phyloP scores from a whole-genome alignment of 2,888 invertebrate genomes.

The Aproaerema taeniolella region DNA sequence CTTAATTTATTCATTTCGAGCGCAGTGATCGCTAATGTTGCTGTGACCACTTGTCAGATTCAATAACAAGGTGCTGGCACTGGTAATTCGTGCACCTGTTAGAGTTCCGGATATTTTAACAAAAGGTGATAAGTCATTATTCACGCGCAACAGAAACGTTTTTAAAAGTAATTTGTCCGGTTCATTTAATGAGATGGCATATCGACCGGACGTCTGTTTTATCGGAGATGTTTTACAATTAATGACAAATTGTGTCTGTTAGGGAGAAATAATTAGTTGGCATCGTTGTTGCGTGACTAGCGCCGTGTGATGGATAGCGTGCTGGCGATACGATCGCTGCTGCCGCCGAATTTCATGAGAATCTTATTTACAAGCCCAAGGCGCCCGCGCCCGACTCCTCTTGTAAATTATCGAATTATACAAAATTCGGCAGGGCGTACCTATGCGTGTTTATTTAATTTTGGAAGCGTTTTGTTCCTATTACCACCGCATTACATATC shows the following conservation, averaged over 20 bases:
- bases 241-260: constrained; percentile 53
- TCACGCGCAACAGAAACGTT: neutral
- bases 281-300: constrained; percentile 54
- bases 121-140: constrained; percentile 10
- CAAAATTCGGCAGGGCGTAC: constrained; percentile 48
- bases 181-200: constrained; percentile 21
- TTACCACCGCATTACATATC: constrained; percentile 43
- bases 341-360: constrained; percentile 68
- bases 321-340: constrained; percentile 58
- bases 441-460: constrained; percentile 70
- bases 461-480: constrained; percentile 60
- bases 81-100: constrained; percentile 49
- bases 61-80: constrained; percentile 57
- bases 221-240: constrained; percentile 39
- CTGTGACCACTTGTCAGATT: constrained; percentile 70
- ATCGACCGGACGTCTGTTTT: constrained; percentile 28
- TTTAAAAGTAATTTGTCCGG: constrained; percentile 21
- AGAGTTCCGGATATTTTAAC: constrained; percentile 19
- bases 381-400: constrained; percentile 37
- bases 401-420: constrained; percentile 70
- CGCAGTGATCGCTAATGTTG: constrained; percentile 62
- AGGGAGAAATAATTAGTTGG: constrained; percentile 52
- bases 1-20: constrained; percentile 71
- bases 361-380: constrained; percentile 58
- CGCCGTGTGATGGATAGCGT: constrained; percentile 61